Base-by-base conservation (phyloP, 2,113 vertebrate species). In the Charina bottae region DNA sequence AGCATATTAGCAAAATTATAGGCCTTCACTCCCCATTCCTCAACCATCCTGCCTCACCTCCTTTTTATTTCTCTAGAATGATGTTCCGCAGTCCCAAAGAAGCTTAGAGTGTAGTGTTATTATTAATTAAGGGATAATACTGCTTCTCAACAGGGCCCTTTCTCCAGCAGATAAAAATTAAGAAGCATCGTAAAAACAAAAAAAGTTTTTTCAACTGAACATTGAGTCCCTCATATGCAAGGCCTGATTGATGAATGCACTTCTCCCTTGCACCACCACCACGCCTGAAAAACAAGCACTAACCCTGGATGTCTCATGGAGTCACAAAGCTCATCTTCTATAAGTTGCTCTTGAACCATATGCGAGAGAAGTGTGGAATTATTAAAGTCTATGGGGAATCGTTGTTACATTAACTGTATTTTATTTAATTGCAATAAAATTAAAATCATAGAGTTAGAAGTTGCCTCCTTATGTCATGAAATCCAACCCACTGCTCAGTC, bases 1-100 rank as follows among this genome's bases (percentile, higher is more conserved):
- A 93, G 92, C 95, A 95, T 97, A 98, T 98, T 98, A 98, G 96
- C 97, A 96, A 94, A 97, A 97, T 98, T 96, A 97, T 26, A 93
- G 95, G 93, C 94, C 94, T 26, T 26, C 91, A 17, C 59, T 28
- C 28, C 49, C 53, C 59, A 86, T 54, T 13, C 84, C 24, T 53
- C 68, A 60, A 24, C 72, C 72, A 2, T 15, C 72, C 46, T 64
- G 46, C 72, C 91, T 55, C 2, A 10, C 83, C 11, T 42, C 28
- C 33, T 26, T 53, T 53, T 15, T 89, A n/a, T 6, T 62, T 28
- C 7, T 56, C 33, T 68, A 10, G 23, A 37, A 26, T 1, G 12
- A 53, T 6, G 15, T 8, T 37, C 87, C 6, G 46, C 7, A 19
- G 24, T 60, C 55, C 86, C 68, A 54, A 49, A 6, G 72, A 28